A percentile compares a stretch with the other conserved stretches of the same genome.
phyloP scores from a whole-genome alignment of 1,140 invertebrate genomes.

The Phenacoccus solenopsis region DNA sequence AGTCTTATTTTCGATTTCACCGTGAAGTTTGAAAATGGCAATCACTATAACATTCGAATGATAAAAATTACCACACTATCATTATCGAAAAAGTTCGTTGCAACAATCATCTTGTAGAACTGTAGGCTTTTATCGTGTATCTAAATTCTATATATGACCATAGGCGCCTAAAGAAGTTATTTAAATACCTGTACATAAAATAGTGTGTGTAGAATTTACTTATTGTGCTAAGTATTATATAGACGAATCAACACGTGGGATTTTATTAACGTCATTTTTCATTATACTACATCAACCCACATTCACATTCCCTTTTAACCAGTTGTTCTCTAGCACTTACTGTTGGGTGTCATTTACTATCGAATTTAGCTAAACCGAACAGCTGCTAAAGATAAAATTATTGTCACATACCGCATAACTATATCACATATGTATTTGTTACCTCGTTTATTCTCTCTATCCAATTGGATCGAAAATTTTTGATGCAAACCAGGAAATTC shows the following conservation, averaged over 20 bases:
- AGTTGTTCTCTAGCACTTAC: background rate
- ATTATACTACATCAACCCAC: background rate
- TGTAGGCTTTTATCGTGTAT: no score
- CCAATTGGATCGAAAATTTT: constrained; percentile 50
- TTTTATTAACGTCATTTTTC: background rate
- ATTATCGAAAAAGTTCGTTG: background rate
- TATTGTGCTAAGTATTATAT: no score
- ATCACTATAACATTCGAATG: constrained; percentile 42
- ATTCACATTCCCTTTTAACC: background rate
- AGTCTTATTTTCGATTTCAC: constrained; percentile 35
- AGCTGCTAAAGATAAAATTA: no score
- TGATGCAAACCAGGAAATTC: constrained; percentile 47
- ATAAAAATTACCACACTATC: background rate
- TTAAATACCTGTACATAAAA: no score
- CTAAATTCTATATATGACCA: no score
- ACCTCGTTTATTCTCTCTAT: constrained; percentile 47
- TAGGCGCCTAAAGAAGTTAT: no score
- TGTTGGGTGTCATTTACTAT: no score
- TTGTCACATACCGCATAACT: no score
- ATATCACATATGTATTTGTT: no score
- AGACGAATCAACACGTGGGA: background rate
- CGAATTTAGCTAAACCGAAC: no score
- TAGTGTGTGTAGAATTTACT: no score
- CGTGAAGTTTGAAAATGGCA: constrained; percentile 42
- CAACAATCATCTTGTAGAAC: no score